These are phyloP conservation scores for Drosophila fungiperda DNA, from an alignment of 2,888 invertebrate genomes.

Conservation along the genomic window DNA sequence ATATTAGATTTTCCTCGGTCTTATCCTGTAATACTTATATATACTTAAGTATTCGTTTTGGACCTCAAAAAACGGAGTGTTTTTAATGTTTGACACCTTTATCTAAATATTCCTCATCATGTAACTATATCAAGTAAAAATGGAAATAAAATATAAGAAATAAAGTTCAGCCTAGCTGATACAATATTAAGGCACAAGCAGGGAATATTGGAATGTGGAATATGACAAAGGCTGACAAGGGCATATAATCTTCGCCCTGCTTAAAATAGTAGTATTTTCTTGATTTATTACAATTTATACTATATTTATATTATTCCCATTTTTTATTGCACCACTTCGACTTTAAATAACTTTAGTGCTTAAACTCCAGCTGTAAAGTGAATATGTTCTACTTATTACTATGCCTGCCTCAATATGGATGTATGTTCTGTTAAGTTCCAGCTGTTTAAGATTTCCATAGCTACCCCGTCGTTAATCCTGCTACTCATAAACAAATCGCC, in stretches of 20 bases:
- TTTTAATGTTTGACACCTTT: neutral
- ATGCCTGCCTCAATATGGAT: neutral
- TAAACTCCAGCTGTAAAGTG: neutral
- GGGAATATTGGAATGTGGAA: neutral
- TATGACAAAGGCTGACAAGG: neutral
- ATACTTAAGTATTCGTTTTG: too few species aligned
- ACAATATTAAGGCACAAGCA: too few species aligned
- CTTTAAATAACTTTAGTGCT: neutral
- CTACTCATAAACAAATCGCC: constrained; percentile 34
- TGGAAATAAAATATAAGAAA: neutral
- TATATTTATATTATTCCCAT: neutral
- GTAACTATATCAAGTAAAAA: neutral
- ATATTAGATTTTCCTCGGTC: too few species aligned
- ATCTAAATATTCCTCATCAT: neutral
- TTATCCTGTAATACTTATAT: too few species aligned
- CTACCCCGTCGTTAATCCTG: constrained; percentile 21
- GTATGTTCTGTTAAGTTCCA: constrained; percentile 1
- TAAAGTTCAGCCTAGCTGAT: too few species aligned
- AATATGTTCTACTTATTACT: neutral
- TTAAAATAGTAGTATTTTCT: neutral
- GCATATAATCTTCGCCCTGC: neutral
- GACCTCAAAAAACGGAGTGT: neutral
- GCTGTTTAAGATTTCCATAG: constrained; percentile 26
- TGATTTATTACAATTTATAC: neutral
- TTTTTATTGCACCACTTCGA: neutral